Percentiles rank a stretch among this genome's conserved stretches.
phyloP scores from a whole-genome alignment of 2,888 invertebrate species.

The Parasteatoda lunata region DNA sequence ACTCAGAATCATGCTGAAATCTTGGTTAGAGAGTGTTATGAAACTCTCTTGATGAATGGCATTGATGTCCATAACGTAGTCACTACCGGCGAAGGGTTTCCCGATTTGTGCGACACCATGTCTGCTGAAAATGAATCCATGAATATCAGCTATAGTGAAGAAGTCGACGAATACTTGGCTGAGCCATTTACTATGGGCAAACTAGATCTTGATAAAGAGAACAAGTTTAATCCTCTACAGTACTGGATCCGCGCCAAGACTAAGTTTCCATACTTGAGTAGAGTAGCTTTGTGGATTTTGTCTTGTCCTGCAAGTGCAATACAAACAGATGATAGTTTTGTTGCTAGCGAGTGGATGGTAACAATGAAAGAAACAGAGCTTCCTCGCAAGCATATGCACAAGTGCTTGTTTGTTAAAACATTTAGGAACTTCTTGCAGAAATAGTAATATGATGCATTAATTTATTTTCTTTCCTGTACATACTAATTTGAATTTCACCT shows the following conservation, averaged over 20 bases:
- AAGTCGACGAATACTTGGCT: slow-evolving; percentile 59
- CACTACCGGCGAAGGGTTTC: slow-evolving; percentile 29
- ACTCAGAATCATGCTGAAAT: slow-evolving; percentile 42
- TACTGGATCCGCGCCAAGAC: slow-evolving; percentile 58
- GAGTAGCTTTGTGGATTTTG: slow-evolving; percentile 57
- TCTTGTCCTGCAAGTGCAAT: slow-evolving; percentile 64
- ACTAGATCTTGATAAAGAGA: slow-evolving; percentile 48
- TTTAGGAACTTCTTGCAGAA: slow-evolving; percentile 50
- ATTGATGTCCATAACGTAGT: slow-evolving; percentile 40
- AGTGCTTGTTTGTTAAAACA: slow-evolving; percentile 52
- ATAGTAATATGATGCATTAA: neutral
- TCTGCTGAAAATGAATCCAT: slow-evolving; percentile 36
- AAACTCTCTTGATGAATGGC: slow-evolving; percentile 41
- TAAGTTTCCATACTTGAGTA: slow-evolving; percentile 46
- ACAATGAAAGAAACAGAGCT: slow-evolving; percentile 50
- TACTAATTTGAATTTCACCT: no score
- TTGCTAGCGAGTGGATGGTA: slow-evolving; percentile 56
- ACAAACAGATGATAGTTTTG: slow-evolving; percentile 44
- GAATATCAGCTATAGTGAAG: slow-evolving; percentile 18
- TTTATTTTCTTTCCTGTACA: no score
- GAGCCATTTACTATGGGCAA: slow-evolving; percentile 60
- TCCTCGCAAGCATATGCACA: slow-evolving; percentile 52
- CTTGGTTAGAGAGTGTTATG: slow-evolving; percentile 55
- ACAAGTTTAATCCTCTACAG: slow-evolving; percentile 63
- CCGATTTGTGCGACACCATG: slow-evolving; percentile 40